These are phyloP conservation scores for Chirona hameri DNA, from an alignment of 2,888 invertebrate species.

Conservation along the genomic window DNA sequence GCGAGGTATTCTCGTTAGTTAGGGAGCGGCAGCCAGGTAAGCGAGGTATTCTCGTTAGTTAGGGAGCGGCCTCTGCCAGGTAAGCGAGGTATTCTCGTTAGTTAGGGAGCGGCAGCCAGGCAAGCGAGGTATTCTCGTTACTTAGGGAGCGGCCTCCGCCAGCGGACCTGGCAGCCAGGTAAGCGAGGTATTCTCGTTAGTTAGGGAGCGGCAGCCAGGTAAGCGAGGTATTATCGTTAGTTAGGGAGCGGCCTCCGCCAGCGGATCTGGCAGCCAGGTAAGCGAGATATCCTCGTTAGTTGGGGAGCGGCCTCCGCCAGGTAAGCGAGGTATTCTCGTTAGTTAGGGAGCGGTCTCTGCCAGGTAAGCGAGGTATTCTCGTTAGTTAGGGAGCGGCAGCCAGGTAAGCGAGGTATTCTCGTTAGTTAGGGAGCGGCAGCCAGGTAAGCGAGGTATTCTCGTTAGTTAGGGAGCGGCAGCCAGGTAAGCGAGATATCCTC, in stretches of 20 bases:
- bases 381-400: no score
- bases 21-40: constrained; percentile 41
- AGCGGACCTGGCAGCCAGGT: constrained; percentile 42
- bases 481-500: neutral
- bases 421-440: no score
- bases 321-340: neutral
- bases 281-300: neutral
- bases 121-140: neutral
- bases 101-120: no score
- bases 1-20: neutral
- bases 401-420: neutral
- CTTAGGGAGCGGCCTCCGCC: constrained; percentile 26
- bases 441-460: neutral
- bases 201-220: constrained; percentile 42
- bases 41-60: neutral
- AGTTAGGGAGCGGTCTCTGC: constrained; percentile 24
- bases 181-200: neutral
- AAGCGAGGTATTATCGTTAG: neutral
- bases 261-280: constrained; percentile 42
- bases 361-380: neutral
- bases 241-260: constrained; percentile 22
- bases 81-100: neutral
- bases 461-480: no score
- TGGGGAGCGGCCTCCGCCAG: constrained; percentile 30
- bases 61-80: constrained; percentile 29